phyloP scores from a whole-genome alignment of 2,888 invertebrate genomes.

The Agrotis segetum region DNA sequence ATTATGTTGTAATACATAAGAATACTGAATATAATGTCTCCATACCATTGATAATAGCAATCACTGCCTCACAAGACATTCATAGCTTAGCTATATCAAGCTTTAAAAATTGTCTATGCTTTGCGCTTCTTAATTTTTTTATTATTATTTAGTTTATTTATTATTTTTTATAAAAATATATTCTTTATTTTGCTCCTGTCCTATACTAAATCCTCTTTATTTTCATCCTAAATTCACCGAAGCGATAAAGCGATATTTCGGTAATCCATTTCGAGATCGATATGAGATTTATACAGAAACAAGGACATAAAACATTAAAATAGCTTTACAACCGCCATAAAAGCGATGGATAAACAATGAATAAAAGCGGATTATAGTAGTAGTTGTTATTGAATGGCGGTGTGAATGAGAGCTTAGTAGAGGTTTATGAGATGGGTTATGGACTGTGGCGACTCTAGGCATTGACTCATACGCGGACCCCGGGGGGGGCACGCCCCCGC shows the following conservation, averaged over 20 bases:
- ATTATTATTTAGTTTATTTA: constrained; percentile 81
- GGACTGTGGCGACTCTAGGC: constrained; percentile 78
- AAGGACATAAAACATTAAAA: constrained; percentile 66
- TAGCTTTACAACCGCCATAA: constrained; percentile 70
- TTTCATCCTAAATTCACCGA: constrained; percentile 73
- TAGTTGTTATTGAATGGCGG: constrained; percentile 43
- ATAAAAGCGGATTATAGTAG: constrained; percentile 49
- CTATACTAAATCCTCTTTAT: constrained; percentile 77
- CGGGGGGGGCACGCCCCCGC: constrained; percentile 87
- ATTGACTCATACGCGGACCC: constrained; percentile 88
- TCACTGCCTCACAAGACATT: constrained; percentile 91
- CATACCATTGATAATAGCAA: constrained; percentile 85
- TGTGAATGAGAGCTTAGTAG: constrained; percentile 40
- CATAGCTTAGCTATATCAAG: constrained; percentile 89
- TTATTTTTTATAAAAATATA: constrained; percentile 73
- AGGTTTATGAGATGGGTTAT: constrained; percentile 63
- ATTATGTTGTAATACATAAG: constrained; percentile 64
- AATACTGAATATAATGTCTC: constrained; percentile 67
- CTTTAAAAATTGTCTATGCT: constrained; percentile 87
- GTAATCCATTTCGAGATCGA: constrained; percentile 63
- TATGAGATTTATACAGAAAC: constrained; percentile 57
- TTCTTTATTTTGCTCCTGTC: constrained; percentile 80
- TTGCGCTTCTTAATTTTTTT: constrained; percentile 86
- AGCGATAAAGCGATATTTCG: constrained; percentile 66
- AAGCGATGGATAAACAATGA: constrained; percentile 37